Evolutionary conservation across 2,113 vertebrate genomes (phyloP).

Genomic region (Euleptes europaea): DNA sequence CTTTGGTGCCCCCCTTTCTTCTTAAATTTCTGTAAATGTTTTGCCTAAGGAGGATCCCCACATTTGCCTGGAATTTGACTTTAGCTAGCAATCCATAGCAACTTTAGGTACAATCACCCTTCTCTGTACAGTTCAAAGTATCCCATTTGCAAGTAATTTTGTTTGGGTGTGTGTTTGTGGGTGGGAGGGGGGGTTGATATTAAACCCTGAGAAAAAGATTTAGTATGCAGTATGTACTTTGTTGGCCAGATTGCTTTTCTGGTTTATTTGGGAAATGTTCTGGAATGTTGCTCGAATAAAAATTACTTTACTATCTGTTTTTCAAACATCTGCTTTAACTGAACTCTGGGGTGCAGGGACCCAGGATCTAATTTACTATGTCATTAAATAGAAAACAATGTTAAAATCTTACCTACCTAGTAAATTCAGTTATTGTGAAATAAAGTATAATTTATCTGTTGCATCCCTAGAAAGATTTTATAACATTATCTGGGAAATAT

Average conservation of each 20-base stretch:
- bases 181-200: neutral
- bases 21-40: neutral
- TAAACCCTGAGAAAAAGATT: constrained; percentile 38
- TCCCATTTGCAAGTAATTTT: neutral
- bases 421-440: constrained; percentile 29
- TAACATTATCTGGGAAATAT: neutral
- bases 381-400: constrained; percentile 44
- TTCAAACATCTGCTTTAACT: constrained; percentile 60
- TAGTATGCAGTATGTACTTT: constrained; percentile 11
- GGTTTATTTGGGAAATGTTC: constrained; percentile 53
- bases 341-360: constrained; percentile 45
- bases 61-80: neutral
- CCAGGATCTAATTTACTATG: constrained; percentile 50
- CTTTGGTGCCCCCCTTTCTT: too few species aligned
- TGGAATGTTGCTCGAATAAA: constrained; percentile 39
- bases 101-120: neutral
- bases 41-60: neutral
- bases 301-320: constrained; percentile 20
- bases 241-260: constrained; percentile 42
- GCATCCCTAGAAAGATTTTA: constrained; percentile 4
- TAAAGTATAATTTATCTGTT: constrained; percentile 32
- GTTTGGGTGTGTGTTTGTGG: neutral
- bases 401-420: constrained; percentile 34
- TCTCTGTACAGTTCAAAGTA: neutral
- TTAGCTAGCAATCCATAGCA: neutral